Evolutionary conservation across 2,888 invertebrate species (phyloP).

Genomic region (Andrena haemorrhoa): DNA sequence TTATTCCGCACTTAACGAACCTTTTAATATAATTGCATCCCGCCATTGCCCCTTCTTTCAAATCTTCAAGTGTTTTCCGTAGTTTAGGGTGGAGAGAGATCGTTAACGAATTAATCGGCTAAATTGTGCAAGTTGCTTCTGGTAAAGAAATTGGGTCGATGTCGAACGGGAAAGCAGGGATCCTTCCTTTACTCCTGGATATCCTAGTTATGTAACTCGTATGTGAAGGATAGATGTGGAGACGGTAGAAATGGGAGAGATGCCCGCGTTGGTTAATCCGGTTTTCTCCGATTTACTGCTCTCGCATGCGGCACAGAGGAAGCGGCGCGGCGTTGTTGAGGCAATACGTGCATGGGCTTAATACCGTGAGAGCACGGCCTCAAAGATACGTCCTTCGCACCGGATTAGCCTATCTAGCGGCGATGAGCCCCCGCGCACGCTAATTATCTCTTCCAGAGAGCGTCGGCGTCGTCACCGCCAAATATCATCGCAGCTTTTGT

Average conservation of each 20-base stretch:
- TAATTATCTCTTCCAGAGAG: slow-evolving; percentile 39
- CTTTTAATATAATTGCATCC: slow-evolving; percentile 16
- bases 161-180: too few species aligned
- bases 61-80: slow-evolving; percentile 4
- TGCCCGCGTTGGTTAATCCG: slow-evolving; percentile 51
- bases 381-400: slow-evolving; percentile 31
- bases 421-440: neutral
- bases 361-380: slow-evolving; percentile 26
- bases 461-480: neutral
- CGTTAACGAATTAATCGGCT: neutral
- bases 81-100: neutral
- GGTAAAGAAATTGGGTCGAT: neutral
- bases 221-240: neutral
- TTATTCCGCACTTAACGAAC: slow-evolving; percentile 16
- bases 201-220: neutral
- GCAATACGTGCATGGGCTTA: slow-evolving; percentile 52
- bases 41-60: neutral
- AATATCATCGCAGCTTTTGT: neutral
- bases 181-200: neutral
- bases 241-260: neutral
- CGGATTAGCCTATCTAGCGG: slow-evolving; percentile 40
- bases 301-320: slow-evolving; percentile 45
- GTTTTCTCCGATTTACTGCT: slow-evolving; percentile 60
- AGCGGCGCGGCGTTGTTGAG: slow-evolving; percentile 34
- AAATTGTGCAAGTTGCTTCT: neutral